Evolutionary conservation across 2,797 vertebrate genomes (phyloP).

Genomic region (Pyrocephalus nanus): DNA sequence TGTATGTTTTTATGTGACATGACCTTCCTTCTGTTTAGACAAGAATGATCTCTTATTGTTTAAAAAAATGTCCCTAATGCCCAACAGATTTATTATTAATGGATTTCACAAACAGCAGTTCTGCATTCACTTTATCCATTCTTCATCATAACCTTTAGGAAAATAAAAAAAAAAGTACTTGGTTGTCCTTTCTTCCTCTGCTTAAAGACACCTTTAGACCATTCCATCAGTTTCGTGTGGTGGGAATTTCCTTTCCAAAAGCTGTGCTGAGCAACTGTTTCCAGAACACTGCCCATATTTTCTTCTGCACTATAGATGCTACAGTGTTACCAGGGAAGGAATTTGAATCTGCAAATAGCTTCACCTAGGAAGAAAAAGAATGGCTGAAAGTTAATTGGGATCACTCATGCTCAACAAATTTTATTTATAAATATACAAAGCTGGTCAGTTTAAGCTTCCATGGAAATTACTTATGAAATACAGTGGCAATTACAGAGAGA

Average conservation of each 20-base stretch:
- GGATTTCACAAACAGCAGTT: not conserved
- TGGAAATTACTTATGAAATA: not conserved
- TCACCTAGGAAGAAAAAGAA: not conserved
- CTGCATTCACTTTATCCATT: not conserved
- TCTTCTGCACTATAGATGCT: not conserved
- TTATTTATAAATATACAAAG: conserved; percentile 22
- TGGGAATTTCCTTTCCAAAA: not conserved
- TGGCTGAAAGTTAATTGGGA: conserved; percentile 1
- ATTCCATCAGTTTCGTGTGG: not conserved
- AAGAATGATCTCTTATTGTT: not conserved
- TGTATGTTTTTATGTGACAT: not conserved
- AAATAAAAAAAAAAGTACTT: not conserved
- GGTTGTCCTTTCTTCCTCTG: not conserved
- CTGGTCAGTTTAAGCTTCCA: conserved; percentile 1
- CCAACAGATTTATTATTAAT: not conserved
- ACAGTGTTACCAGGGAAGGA: not conserved
- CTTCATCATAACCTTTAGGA: not conserved
- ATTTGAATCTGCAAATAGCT: not conserved
- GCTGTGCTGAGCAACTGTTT: not conserved
- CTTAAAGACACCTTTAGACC: not conserved
- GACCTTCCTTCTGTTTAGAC: not conserved
- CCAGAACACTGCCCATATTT: not conserved
- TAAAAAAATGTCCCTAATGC: not conserved
- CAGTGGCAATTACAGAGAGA: not conserved
- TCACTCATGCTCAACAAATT: not conserved